These are phyloP conservation scores for Rhizomys pruinosus DNA, from an alignment of 2,113 vertebrate genomes.

Conservation along the genomic window DNA sequence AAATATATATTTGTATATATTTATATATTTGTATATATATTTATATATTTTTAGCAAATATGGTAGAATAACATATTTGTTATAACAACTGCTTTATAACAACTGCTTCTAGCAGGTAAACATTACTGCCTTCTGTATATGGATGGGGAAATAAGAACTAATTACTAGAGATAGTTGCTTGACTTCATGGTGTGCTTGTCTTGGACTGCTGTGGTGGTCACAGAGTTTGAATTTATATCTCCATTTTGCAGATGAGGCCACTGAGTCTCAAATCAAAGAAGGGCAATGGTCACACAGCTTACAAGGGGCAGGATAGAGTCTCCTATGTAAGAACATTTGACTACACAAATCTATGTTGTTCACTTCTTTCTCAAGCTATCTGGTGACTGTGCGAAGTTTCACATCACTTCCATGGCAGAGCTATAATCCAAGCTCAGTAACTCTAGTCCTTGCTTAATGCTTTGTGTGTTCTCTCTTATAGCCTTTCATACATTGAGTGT, in stretches of 20 bases:
- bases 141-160: not conserved
- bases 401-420: accelerated
- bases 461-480: not conserved
- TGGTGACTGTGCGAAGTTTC: not conserved
- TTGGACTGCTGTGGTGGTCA: not conserved
- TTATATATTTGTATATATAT: no score
- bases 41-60: no score
- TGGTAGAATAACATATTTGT: no score
- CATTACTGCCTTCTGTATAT: not conserved
- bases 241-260: not conserved
- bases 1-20: no score
- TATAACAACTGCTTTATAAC: no score
- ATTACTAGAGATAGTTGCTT: not conserved
- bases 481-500: not conserved
- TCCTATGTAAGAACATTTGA: not conserved
- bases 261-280: not conserved
- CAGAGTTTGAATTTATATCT: not conserved
- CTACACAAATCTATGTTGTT: not conserved
- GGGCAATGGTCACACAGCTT: not conserved
- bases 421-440: not conserved
- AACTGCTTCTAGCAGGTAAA: not conserved
- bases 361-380: not conserved
- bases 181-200: accelerated
- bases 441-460: accelerated
- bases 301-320: not conserved